These are phyloP conservation scores for Gymnopithys bicolor DNA, from an alignment of 2,797 vertebrate species.

Conservation along the genomic window DNA sequence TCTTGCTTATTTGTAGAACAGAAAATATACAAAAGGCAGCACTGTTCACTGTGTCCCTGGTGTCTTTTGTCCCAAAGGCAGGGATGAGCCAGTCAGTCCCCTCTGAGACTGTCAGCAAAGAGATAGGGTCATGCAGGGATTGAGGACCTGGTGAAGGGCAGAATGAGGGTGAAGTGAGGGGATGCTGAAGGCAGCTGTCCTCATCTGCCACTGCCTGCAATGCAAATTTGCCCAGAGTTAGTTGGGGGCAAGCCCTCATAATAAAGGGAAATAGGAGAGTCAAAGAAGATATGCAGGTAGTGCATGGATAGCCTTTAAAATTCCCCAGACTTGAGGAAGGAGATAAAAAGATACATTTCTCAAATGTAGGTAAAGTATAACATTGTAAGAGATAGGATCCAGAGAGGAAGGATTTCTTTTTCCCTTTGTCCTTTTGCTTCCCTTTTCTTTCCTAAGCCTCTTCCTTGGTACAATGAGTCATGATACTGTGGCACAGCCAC, in stretches of 20 bases:
- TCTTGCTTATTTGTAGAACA: neutral
- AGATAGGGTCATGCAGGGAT: neutral
- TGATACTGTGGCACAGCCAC: neutral
- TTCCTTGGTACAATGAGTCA: slow-evolving; percentile 34
- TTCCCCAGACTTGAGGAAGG: neutral
- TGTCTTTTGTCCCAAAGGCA: neutral
- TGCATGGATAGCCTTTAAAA: neutral
- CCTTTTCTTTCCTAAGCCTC: slow-evolving; percentile 20
- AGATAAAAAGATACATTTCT: neutral
- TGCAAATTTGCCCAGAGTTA: accelerated
- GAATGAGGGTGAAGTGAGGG: neutral
- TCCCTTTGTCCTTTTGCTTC: neutral
- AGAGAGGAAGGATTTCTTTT: neutral
- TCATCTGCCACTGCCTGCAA: neutral
- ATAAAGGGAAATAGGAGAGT: neutral
- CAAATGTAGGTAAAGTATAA: neutral
- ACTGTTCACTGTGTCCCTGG: neutral
- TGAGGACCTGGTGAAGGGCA: neutral
- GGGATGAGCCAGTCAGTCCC: neutral
- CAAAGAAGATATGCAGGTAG: neutral
- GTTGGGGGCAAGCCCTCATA: neutral
- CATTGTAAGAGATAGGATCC: neutral
- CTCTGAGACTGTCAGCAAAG: neutral
- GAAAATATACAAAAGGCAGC: neutral
- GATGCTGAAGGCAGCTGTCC: neutral